These are phyloP conservation scores for Bufo gargarizans DNA, from an alignment of 2,113 vertebrate species.

Conservation along the genomic window DNA sequence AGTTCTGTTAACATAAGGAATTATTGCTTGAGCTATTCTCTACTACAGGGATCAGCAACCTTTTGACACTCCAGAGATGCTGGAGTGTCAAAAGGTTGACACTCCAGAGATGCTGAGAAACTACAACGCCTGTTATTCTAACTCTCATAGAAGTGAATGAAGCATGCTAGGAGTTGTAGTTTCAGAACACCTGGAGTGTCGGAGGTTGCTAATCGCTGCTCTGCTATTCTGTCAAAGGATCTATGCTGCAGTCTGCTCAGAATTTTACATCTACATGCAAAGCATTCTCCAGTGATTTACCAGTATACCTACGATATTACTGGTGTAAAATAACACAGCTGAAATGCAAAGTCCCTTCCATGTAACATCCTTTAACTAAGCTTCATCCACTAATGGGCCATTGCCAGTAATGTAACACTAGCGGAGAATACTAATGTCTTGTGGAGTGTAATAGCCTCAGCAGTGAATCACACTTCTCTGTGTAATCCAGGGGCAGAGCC, in stretches of 20 bases:
- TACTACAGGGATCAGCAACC: neutral
- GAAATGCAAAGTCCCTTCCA: neutral
- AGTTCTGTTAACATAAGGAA: too few relatives aligned
- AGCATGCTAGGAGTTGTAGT: too few relatives aligned
- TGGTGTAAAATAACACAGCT: neutral
- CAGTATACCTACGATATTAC: neutral
- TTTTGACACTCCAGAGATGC: too few relatives aligned
- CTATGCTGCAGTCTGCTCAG: too few relatives aligned
- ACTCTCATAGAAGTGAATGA: too few relatives aligned
- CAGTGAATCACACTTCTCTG: constrained; percentile 29
- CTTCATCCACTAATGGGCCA: constrained; percentile 26
- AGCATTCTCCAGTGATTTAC: neutral
- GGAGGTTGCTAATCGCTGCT: too few relatives aligned
- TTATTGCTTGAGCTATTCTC: neutral
- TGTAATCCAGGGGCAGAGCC: constrained; percentile 8
- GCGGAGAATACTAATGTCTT: constrained; percentile 20
- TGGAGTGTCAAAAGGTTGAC: too few relatives aligned
- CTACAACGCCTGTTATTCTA: too few relatives aligned
- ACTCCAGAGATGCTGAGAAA: too few relatives aligned
- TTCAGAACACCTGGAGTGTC: too few relatives aligned
- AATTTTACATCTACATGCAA: neutral
- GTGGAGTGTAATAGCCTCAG: neutral
- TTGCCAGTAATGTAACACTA: constrained; percentile 41
- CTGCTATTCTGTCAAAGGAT: too few relatives aligned
- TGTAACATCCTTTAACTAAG: constrained; percentile 25